Conservation (phyloP, 1,140 invertebrate genomes). For the Panulirus ornatus region DNA sequence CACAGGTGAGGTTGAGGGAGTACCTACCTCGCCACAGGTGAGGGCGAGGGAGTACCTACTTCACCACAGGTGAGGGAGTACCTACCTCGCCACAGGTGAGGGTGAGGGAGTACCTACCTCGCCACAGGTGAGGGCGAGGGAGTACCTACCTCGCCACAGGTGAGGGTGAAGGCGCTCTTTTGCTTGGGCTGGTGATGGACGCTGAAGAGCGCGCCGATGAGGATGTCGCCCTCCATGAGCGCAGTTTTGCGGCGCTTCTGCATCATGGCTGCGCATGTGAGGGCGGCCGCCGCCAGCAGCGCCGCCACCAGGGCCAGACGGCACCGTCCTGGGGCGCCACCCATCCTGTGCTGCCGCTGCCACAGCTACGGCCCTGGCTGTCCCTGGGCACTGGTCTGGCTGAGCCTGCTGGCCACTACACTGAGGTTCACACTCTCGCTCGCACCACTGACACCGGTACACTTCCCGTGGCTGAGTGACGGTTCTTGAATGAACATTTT, state of each 20-base stretch:
- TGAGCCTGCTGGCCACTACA: too few relatives aligned
- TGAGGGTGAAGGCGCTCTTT: slow-evolving; percentile 80
- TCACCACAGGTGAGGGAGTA: neutral
- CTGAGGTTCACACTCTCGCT: neutral
- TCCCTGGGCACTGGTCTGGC: neutral
- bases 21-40: slow-evolving; percentile 81
- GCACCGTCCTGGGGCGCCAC: neutral
- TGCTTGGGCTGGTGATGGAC: slow-evolving; percentile 85
- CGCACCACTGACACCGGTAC: neutral
- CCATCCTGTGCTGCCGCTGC: neutral
- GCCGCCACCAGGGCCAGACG: slow-evolving; percentile 13
- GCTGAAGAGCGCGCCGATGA: slow-evolving; percentile 87
- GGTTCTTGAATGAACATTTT: neutral
- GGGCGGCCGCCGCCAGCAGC: neutral
- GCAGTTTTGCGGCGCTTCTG: slow-evolving; percentile 78
- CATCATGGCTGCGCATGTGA: slow-evolving; percentile 22
- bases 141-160: slow-evolving; percentile 81
- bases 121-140: neutral
- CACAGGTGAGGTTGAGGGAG: neutral
- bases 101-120: neutral
- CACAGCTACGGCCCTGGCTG: neutral
- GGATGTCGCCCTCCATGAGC: slow-evolving; percentile 83
- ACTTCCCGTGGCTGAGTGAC: neutral
- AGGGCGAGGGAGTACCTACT: slow-evolving; percentile 77
- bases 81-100: neutral